Evolutionary conservation across 2,888 invertebrate species (phyloP).

Genomic region (Hoplodrina blanda): DNA sequence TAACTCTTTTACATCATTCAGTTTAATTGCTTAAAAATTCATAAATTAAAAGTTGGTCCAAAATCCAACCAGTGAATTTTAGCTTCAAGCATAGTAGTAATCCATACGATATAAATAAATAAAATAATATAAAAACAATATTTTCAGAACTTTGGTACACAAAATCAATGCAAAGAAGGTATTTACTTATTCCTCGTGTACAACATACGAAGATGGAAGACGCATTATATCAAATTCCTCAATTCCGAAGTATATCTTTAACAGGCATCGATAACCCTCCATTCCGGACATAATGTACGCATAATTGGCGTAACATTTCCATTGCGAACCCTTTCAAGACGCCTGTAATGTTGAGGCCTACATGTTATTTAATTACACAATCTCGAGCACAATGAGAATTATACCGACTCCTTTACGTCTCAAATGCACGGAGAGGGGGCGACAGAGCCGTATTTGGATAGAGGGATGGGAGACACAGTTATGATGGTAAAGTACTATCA

Average conservation of each 20-base stretch:
- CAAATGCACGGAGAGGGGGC: slow-evolving; percentile 68
- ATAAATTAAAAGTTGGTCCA: neutral
- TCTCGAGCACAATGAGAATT: slow-evolving; percentile 88
- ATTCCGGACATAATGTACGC: slow-evolving; percentile 89
- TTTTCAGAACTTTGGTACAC: neutral
- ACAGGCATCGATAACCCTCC: slow-evolving; percentile 86
- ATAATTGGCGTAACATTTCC: slow-evolving; percentile 90
- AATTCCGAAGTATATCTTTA: slow-evolving; percentile 62
- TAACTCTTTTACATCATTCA: neutral
- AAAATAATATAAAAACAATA: neutral
- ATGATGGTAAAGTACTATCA: slow-evolving; percentile 44
- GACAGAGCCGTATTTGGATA: slow-evolving; percentile 65
- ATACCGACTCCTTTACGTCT: slow-evolving; percentile 82
- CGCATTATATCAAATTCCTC: slow-evolving; percentile 64
- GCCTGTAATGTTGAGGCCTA: slow-evolving; percentile 87
- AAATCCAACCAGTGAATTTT: neutral
- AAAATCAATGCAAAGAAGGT: slow-evolving; percentile 14
- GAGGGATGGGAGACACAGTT: slow-evolving; percentile 53
- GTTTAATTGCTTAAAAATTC: neutral
- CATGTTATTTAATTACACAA: slow-evolving; percentile 91
- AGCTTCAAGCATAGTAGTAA: neutral
- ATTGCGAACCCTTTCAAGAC: slow-evolving; percentile 89
- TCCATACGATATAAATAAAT: too few relatives aligned
- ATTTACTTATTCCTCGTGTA: slow-evolving; percentile 15
- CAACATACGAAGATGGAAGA: slow-evolving; percentile 35